Conservation (phyloP, 2,797 vertebrate genomes). For the Chlorospingus flavigularis region DNA sequence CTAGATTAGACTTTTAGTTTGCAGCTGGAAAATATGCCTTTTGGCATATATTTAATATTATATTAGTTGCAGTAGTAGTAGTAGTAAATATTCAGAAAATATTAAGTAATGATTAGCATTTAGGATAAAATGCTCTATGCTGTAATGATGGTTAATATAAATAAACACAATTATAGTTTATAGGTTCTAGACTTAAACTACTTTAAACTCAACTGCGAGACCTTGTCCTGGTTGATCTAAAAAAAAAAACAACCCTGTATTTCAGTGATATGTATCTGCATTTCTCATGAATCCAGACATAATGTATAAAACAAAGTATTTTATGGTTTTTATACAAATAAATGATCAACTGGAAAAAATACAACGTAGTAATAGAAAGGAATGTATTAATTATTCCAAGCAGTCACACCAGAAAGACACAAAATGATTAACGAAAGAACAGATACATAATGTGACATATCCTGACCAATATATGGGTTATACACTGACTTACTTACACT, state of each 20-base stretch:
- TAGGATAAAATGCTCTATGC: not conserved
- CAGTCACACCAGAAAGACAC: not conserved
- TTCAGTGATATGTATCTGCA: not conserved
- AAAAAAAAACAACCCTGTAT: not conserved
- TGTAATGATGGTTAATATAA: not conserved
- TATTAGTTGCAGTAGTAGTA: not conserved
- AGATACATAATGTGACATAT: not conserved
- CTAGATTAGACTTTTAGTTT: not conserved
- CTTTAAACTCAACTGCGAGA: not conserved
- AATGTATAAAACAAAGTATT: not conserved
- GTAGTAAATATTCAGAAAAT: not conserved
- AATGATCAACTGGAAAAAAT: not conserved
- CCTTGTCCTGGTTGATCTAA: not conserved
- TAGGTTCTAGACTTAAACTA: not conserved
- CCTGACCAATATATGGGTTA: not conserved
- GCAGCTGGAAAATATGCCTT: not conserved
- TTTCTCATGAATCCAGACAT: not conserved
- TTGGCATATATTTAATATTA: not conserved
- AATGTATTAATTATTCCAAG: not conserved
- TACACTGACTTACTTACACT: not conserved
- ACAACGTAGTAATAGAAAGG: not conserved
- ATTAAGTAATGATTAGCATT: not conserved
- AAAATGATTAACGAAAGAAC: not conserved
- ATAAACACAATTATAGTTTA: not conserved
- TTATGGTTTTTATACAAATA: constrained; percentile 14